Percentiles rank a stretch among this genome's conserved stretches.
phyloP scores from a whole-genome alignment of 2,113 vertebrate species.

The Castor canadensis region DNA sequence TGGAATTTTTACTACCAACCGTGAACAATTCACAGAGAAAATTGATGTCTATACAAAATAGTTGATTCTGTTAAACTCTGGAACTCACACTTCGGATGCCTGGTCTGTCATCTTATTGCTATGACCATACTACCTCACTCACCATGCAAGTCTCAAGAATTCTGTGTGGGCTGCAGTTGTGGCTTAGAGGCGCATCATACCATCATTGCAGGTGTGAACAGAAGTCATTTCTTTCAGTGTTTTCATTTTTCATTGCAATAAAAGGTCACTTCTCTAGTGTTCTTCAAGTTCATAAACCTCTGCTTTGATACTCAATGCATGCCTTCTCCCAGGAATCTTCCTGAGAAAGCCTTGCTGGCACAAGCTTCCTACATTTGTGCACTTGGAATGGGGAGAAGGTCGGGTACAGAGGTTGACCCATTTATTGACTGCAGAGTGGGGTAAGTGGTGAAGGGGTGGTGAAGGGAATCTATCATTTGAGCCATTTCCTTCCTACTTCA shows the following conservation, averaged over 20 bases:
- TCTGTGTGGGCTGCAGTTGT: neutral
- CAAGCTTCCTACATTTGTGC: neutral
- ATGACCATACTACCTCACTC: neutral
- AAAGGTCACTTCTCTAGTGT: neutral
- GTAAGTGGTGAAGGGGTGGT: rapidly evolving
- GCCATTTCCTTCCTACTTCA: neutral
- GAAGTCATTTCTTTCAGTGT: neutral
- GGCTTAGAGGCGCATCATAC: neutral
- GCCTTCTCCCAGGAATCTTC: neutral
- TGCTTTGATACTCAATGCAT: neutral
- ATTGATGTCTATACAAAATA: neutral
- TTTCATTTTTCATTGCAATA: neutral
- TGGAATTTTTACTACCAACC: slow-evolving; percentile 30
- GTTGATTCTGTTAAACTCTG: neutral
- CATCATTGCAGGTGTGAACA: neutral
- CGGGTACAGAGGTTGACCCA: neutral
- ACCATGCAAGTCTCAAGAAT: neutral
- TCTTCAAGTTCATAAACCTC: slow-evolving; percentile 1
- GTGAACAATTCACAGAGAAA: slow-evolving; percentile 49
- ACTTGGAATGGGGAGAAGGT: neutral
- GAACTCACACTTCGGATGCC: neutral
- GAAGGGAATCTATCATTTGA: neutral
- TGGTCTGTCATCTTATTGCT: neutral
- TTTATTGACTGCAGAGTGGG: neutral
- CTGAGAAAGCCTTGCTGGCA: neutral